Conservation (phyloP, 2,888 invertebrate species). For the Andrena fulva region DNA sequence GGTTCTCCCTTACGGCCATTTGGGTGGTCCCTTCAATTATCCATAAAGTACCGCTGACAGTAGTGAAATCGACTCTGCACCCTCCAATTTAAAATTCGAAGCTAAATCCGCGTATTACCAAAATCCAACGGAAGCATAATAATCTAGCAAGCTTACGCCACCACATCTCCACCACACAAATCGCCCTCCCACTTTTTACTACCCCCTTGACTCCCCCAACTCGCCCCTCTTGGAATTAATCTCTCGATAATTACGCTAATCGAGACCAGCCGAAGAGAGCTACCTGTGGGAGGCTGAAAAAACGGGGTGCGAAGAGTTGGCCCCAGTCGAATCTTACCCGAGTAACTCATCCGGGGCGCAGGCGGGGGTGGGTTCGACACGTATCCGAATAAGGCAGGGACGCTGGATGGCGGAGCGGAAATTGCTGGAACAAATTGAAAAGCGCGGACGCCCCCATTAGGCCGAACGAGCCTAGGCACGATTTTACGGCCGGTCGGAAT, state of each 20-base stretch:
- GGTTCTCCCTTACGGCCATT: slow-evolving; percentile 29
- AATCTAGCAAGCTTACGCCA: too few relatives aligned
- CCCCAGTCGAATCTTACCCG: slow-evolving; percentile 18
- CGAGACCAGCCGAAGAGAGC: too few relatives aligned
- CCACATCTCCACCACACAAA: too few relatives aligned
- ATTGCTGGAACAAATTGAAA: slow-evolving; percentile 66
- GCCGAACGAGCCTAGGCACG: slow-evolving; percentile 45
- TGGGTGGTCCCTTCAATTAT: neutral
- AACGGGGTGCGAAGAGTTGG: slow-evolving; percentile 1
- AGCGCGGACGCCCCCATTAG: slow-evolving; percentile 58
- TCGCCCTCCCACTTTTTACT: too few relatives aligned
- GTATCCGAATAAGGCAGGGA: slow-evolving; percentile 21
- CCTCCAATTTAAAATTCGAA: neutral
- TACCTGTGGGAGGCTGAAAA: neutral
- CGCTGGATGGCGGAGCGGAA: slow-evolving; percentile 39
- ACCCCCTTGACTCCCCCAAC: neutral
- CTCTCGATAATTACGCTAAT: neutral
- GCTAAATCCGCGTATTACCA: neutral
- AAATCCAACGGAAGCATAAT: too few relatives aligned
- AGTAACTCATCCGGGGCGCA: neutral
- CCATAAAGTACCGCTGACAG: slow-evolving; percentile 34
- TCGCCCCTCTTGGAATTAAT: neutral
- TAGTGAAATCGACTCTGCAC: slow-evolving; percentile 16
- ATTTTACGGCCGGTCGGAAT: slow-evolving; percentile 53
- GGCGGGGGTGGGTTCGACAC: neutral